Evolutionary conservation across 1,140 invertebrate genomes (phyloP).

Genomic region (Pinna nobilis): DNA sequence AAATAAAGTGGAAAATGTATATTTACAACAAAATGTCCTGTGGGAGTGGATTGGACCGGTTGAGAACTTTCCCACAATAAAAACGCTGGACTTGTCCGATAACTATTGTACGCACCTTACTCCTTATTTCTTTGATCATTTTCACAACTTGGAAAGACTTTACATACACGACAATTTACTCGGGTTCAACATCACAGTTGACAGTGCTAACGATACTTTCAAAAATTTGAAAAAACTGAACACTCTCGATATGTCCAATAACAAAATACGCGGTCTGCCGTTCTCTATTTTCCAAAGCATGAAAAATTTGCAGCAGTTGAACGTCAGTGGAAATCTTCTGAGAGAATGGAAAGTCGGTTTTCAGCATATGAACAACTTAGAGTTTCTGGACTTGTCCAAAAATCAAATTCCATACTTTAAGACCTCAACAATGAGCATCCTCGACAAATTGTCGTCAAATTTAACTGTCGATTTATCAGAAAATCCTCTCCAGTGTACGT

Average conservation of each 20-base stretch:
- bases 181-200: background rate
- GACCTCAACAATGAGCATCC: background rate
- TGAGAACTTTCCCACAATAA: background rate
- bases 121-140: background rate
- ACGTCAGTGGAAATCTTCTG: background rate
- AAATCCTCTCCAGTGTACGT: background rate
- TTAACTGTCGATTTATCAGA: background rate
- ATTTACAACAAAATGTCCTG: background rate
- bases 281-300: background rate
- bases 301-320: background rate
- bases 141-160: background rate
- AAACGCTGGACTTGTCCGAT: background rate
- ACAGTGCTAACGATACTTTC: background rate
- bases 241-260: background rate
- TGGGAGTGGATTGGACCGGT: background rate
- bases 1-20: background rate
- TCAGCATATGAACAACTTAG: background rate
- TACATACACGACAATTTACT: background rate
- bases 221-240: background rate
- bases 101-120: background rate
- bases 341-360: background rate
- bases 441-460: background rate
- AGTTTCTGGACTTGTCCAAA: background rate
- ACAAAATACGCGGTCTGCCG: background rate
- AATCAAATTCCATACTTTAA: background rate